Evolutionary conservation across 2,113 vertebrate species (phyloP).

Genomic region (Tinamus guttatus): DNA sequence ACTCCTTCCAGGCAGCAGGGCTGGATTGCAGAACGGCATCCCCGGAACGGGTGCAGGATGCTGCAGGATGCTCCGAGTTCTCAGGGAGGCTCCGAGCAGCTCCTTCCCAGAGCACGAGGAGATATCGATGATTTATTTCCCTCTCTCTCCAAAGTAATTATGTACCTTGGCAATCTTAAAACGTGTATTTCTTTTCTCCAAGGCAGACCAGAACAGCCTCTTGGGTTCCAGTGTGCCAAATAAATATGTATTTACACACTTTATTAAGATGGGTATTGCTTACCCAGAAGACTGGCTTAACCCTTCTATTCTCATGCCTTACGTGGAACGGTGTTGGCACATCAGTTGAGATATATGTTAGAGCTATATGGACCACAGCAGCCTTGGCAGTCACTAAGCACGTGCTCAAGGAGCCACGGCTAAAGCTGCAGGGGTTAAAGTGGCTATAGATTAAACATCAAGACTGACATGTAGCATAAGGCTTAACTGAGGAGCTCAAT

Average conservation of each 20-base stretch:
- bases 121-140: slow-evolving; percentile 50
- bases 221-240: slow-evolving; percentile 56
- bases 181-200: slow-evolving; percentile 26
- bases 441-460: neutral
- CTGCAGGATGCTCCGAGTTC: too few species aligned
- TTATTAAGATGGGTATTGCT: slow-evolving; percentile 63
- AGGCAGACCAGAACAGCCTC: slow-evolving; percentile 51
- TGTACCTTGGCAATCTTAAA: slow-evolving; percentile 58
- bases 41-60: neutral
- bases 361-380: neutral
- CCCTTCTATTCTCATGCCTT: slow-evolving; percentile 11
- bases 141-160: slow-evolving; percentile 55
- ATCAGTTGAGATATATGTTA: neutral
- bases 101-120: neutral
- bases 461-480: accelerated
- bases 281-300: slow-evolving; percentile 36
- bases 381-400: neutral
- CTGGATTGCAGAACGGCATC: accelerated
- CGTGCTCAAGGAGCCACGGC: accelerated
- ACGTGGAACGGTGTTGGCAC: neutral
- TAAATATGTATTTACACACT: slow-evolving; percentile 70
- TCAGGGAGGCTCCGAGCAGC: neutral
- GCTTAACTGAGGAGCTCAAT: neutral
- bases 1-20: neutral
- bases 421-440: accelerated